Conservation (phyloP, 2,888 invertebrate genomes). For the Pinctada fucata region DNA sequence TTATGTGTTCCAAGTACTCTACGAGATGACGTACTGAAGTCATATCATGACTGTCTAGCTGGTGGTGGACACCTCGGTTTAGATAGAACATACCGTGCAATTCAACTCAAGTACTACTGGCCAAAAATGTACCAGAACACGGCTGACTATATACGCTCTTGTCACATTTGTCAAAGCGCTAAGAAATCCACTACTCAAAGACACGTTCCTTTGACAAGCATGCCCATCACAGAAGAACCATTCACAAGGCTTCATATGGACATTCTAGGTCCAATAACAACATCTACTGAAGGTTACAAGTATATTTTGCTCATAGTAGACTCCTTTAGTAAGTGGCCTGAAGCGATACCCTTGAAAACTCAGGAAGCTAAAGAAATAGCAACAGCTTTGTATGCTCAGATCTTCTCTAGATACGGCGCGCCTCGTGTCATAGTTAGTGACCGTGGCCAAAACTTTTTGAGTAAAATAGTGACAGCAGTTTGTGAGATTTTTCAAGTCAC, state of each 20-base stretch:
- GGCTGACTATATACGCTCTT: constrained; percentile 27
- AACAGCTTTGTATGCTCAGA: constrained; percentile 40
- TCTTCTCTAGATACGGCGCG: constrained; percentile 49
- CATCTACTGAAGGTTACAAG: constrained; percentile 82
- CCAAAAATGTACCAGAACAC: constrained; percentile 34
- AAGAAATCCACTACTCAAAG: constrained; percentile 25
- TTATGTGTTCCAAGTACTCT: constrained; percentile 21
- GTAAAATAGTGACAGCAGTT: constrained; percentile 41
- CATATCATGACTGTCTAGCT: constrained; percentile 29
- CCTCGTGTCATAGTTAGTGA: constrained; percentile 43
- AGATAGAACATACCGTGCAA: constrained; percentile 19
- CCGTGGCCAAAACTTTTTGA: constrained; percentile 47
- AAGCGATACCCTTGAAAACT: constrained; percentile 47
- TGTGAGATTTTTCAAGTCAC: too few species aligned
- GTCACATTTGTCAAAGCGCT: constrained; percentile 36
- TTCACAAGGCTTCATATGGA: constrained; percentile 45
- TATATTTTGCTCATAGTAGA: constrained; percentile 53
- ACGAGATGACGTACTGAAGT: constrained; percentile 19
- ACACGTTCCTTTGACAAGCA: constrained; percentile 35
- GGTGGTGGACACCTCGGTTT: constrained; percentile 26
- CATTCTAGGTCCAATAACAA: constrained; percentile 43
- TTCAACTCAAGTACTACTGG: constrained; percentile 36
- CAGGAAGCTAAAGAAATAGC: constrained; percentile 47
- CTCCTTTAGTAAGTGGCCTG: constrained; percentile 44
- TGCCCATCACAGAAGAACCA: constrained; percentile 35